phyloP scores from a whole-genome alignment of 2,797 vertebrate species.

The Pterois miles region DNA sequence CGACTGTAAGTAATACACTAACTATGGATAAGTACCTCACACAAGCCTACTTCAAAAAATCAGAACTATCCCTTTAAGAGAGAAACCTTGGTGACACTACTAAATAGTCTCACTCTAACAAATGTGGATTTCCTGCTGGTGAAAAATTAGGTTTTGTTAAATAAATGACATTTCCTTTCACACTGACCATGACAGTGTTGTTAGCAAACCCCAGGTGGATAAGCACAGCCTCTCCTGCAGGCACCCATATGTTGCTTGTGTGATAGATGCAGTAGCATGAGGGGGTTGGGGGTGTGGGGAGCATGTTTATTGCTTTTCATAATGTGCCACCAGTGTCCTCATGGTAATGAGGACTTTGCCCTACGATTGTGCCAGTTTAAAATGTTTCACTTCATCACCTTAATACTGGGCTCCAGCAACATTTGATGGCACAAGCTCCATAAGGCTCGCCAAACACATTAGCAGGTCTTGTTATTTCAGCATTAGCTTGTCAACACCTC shows the following conservation, averaged over 20 bases:
- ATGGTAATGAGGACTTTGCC: slow-evolving; percentile 72
- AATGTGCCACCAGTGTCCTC: slow-evolving; percentile 69
- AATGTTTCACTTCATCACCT: slow-evolving; percentile 77
- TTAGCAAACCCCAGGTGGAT: slow-evolving; percentile 58
- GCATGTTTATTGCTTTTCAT: slow-evolving; percentile 76
- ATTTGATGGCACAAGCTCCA: slow-evolving; percentile 66
- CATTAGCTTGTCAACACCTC: slow-evolving; percentile 75
- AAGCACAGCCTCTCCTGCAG: slow-evolving; percentile 58
- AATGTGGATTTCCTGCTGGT: slow-evolving; percentile 37
- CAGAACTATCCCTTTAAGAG: background rate
- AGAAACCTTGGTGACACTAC: slow-evolving; percentile 1
- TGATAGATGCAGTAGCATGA: slow-evolving; percentile 66
- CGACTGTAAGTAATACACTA: background rate
- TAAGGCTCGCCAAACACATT: slow-evolving; percentile 65
- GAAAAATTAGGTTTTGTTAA: slow-evolving; percentile 43
- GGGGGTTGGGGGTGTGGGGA: slow-evolving; percentile 12
- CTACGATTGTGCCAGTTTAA: slow-evolving; percentile 75
- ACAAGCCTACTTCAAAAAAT: background rate
- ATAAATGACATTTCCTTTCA: slow-evolving; percentile 46
- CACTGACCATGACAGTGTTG: slow-evolving; percentile 61
- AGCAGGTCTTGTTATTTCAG: slow-evolving; percentile 72
- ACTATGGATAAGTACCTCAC: background rate
- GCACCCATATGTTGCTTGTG: slow-evolving; percentile 69
- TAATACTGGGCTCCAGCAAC: slow-evolving; percentile 57
- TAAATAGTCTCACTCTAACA: slow-evolving; percentile 24